Base-by-base conservation (phyloP, 2,113 vertebrate species). In the Diglossa brunneiventris region DNA sequence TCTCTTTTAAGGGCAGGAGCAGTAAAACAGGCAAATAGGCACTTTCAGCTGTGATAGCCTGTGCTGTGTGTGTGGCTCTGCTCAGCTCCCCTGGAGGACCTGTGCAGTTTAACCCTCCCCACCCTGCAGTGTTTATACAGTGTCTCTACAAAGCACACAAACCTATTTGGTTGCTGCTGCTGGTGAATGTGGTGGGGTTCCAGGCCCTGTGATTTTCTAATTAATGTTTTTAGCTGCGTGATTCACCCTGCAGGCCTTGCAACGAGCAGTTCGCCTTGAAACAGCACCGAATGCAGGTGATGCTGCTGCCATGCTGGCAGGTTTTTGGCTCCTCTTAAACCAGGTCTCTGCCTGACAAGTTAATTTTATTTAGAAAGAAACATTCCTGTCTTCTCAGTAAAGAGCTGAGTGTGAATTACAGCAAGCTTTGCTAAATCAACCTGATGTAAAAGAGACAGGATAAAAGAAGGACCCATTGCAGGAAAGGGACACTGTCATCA, bases 251-350 rank as follows among this genome's bases (percentile, higher is more conserved):
- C 30, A 47, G 69, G 59, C 39, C 37, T 50, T 76, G 41, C 13
- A 35, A 19, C 1, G 26, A 63, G 39, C 31, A 47, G n/a, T 9
- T 80, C 63, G 53, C 68, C 75, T 88, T 72, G 67, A 90, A 74
- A 75, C 8, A 69, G 30, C 46, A 64, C 12, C 0, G 0, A 58
- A 24, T 0, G 2, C 55, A 58, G 62, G 68, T 42, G 39, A 42
- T 83, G 61, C 23, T 50, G 35, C 91, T 72, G 74, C 72, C 83
- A 15, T 0, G 0, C 81, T 82, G 92, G 67, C 69, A 77, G 86
- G 56, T 67, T 85, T 82, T 74, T 84, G 77, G 68, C 77, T 92
- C 5, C 46, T 82, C 64, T 83, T 86, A 61, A 83, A 59, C 33
- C 49, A 39, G 31, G 24, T 74, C 64, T 87, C 46, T 85, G 31